Evolutionary conservation across 2,888 invertebrate species (phyloP).

Genomic region (Plutella xylostella): DNA sequence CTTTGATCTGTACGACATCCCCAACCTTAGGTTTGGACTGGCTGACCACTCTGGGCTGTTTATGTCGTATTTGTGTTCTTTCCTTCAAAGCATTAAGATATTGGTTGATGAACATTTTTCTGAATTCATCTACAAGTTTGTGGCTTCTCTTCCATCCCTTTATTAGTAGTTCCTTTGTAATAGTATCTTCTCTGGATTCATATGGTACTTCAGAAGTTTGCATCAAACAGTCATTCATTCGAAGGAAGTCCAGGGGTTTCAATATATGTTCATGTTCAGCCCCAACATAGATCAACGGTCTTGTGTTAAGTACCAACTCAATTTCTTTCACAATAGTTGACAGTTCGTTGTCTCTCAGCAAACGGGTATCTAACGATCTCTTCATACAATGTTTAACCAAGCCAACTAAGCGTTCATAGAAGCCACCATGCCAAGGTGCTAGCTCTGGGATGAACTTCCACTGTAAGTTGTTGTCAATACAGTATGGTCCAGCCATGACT

Average conservation of each 20-base stretch:
- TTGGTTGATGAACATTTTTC: constrained; percentile 4
- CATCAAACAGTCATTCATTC: not conserved
- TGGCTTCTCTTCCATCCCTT: constrained; percentile 13
- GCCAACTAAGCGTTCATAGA: constrained; percentile 16
- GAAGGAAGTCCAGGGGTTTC: constrained; percentile 8
- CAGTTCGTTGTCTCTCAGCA: not conserved
- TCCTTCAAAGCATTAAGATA: constrained; percentile 8
- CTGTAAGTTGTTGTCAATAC: constrained; percentile 8
- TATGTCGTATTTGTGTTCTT: constrained; percentile 4
- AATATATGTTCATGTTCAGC: constrained; percentile 6
- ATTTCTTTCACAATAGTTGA: constrained; percentile 9
- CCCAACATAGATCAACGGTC: constrained; percentile 7
- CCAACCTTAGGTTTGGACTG: constrained; percentile 1
- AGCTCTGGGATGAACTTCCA: constrained; percentile 19
- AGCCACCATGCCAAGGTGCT: constrained; percentile 19
- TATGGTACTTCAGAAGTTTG: not conserved
- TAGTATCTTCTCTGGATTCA: not conserved
- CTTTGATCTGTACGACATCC: constrained; percentile 11
- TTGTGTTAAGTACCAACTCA: constrained; percentile 5
- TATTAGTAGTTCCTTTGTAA: constrained; percentile 9
- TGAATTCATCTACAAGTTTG: constrained; percentile 10
- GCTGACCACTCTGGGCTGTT: constrained; percentile 3
- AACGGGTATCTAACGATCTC: not conserved
- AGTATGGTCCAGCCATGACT: constrained; percentile 9
- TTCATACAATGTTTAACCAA: constrained; percentile 9